Conservation (phyloP, 2,113 vertebrate genomes). For the Misgurnus mizolepis region DNA sequence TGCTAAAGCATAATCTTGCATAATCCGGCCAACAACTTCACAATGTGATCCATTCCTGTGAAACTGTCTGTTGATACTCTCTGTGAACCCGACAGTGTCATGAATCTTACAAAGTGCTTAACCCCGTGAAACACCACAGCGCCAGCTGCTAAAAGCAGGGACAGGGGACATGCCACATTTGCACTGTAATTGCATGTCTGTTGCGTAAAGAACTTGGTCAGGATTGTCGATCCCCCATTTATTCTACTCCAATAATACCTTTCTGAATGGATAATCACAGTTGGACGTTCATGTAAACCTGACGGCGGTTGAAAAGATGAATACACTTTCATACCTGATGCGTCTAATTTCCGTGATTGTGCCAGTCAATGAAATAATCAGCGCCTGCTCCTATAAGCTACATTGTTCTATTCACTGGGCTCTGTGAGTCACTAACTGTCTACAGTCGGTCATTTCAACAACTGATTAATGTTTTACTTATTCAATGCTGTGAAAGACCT, state of each 20-base stretch:
- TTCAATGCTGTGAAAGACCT: not conserved
- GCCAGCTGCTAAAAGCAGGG: slow-evolving; percentile 11
- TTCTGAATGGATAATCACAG: slow-evolving; percentile 40
- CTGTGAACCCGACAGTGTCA: slow-evolving; percentile 48
- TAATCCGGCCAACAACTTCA: slow-evolving; percentile 28
- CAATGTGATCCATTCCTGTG: slow-evolving; percentile 40
- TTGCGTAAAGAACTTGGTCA: not conserved
- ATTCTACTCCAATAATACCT: slow-evolving; percentile 12
- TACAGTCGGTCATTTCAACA: slow-evolving; percentile 11
- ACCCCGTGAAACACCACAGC: slow-evolving; percentile 24
- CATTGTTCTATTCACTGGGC: slow-evolving; percentile 18
- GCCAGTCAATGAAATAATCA: slow-evolving; percentile 46
- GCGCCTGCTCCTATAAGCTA: not conserved
- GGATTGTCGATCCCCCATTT: slow-evolving; percentile 9
- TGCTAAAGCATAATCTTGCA: slow-evolving; percentile 48
- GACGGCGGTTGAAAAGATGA: slow-evolving; percentile 5
- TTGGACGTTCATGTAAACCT: not conserved
- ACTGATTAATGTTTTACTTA: slow-evolving; percentile 42
- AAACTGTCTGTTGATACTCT: slow-evolving; percentile 58
- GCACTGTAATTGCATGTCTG: not conserved
- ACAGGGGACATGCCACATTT: not conserved
- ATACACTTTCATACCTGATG: slow-evolving; percentile 28
- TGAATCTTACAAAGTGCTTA: slow-evolving; percentile 16
- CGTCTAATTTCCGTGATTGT: slow-evolving; percentile 38
- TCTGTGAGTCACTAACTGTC: slow-evolving; percentile 27